Evolutionary conservation across 2,797 vertebrate genomes (phyloP).

Genomic region (Craterocephalus amniculus): DNA sequence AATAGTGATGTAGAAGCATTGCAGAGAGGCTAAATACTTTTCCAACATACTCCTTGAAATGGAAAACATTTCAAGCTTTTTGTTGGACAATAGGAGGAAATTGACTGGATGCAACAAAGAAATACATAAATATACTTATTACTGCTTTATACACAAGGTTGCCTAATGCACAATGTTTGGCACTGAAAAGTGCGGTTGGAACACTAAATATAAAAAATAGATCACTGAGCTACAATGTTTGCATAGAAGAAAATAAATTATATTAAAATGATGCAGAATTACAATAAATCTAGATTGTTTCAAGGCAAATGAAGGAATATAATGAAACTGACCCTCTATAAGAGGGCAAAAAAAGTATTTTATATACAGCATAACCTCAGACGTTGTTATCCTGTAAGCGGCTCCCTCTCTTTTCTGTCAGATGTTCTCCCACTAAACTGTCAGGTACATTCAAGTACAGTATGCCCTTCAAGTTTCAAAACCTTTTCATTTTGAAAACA

Average conservation of each 20-base stretch:
- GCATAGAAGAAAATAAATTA: slow-evolving; percentile 45
- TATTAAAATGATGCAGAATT: slow-evolving; percentile 53
- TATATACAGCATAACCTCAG: not conserved
- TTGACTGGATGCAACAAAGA: slow-evolving; percentile 49
- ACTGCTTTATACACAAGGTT: slow-evolving; percentile 35
- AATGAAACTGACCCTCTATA: slow-evolving; percentile 29
- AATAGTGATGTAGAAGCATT: slow-evolving; percentile 52
- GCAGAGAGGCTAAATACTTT: slow-evolving; percentile 48
- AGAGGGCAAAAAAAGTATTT: slow-evolving; percentile 13
- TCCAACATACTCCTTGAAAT: slow-evolving; percentile 55
- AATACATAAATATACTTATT: slow-evolving; percentile 38
- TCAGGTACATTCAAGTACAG: not conserved
- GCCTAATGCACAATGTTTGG: slow-evolving; percentile 39
- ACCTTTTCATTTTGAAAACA: not conserved
- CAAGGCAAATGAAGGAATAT: slow-evolving; percentile 42
- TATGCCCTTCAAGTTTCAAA: not conserved
- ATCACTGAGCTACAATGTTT: slow-evolving; percentile 39
- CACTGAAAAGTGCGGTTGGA: slow-evolving; percentile 39
- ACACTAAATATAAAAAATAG: slow-evolving; percentile 23
- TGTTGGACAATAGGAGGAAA: slow-evolving; percentile 53
- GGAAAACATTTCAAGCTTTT: slow-evolving; percentile 31
- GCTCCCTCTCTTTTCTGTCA: not conserved
- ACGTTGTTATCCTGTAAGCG: not conserved
- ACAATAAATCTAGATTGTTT: slow-evolving; percentile 55
- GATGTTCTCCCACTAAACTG: not conserved